Evolutionary conservation across 2,113 vertebrate species (phyloP).

Genomic region (Azemiops feae): DNA sequence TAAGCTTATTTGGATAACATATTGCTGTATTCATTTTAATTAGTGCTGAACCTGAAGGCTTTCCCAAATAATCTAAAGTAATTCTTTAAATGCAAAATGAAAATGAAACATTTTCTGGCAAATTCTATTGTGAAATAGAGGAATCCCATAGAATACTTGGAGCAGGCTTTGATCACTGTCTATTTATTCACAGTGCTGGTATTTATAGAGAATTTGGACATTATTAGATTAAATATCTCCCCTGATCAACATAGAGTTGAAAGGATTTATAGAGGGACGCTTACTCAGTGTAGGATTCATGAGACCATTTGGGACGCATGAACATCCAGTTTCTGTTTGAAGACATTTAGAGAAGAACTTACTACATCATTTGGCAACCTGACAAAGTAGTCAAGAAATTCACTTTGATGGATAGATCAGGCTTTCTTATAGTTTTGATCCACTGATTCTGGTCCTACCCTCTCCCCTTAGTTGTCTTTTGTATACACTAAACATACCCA

Average conservation of each 20-base stretch:
- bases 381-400: background rate
- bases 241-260: background rate
- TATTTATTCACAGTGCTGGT: fast-evolving
- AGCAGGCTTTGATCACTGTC: background rate
- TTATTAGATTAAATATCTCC: background rate
- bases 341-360: background rate
- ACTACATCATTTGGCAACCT: background rate
- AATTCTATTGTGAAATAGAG: background rate
- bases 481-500: background rate
- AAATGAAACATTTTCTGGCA: background rate
- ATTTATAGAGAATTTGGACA: background rate
- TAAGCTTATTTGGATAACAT: fast-evolving
- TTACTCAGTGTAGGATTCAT: background rate
- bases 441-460: background rate
- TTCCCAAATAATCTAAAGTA: background rate
- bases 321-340: background rate
- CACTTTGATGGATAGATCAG: background rate
- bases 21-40: fast-evolving
- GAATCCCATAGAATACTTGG: background rate
- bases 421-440: background rate
- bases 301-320: background rate
- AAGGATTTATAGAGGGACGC: background rate
- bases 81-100: background rate
- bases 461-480: background rate
- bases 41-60: background rate